Evolutionary conservation across 2,888 invertebrate species (phyloP).

Genomic region (Patella caerulea): DNA sequence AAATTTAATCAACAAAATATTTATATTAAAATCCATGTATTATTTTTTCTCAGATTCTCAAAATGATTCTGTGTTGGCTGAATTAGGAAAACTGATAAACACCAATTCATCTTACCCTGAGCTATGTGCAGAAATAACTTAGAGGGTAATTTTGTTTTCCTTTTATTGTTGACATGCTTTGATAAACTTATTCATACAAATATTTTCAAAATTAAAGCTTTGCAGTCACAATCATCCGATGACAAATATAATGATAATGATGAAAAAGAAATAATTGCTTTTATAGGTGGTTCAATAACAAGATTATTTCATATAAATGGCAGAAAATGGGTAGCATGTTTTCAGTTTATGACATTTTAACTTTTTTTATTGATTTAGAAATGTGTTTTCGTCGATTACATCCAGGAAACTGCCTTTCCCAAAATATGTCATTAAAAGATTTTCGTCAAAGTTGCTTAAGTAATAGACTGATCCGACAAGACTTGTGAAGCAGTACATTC

Average conservation of each 20-base stretch:
- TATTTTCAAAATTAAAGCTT: neutral
- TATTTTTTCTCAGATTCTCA: no score
- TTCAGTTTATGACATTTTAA: no score
- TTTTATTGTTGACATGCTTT: neutral
- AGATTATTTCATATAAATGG: neutral
- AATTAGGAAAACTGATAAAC: neutral
- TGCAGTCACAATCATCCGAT: neutral
- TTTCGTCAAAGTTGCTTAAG: neutral
- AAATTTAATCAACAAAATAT: no score
- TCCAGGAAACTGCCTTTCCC: neutral
- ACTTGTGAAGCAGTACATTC: neutral
- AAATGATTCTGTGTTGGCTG: no score
- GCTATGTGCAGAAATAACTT: neutral
- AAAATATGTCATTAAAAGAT: neutral
- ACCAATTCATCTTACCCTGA: neutral
- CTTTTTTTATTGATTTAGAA: neutral
- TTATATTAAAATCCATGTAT: no score
- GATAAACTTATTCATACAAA: neutral
- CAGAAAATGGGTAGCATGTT: neutral
- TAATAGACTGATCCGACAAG: neutral
- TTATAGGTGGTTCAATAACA: neutral
- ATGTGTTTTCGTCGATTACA: neutral
- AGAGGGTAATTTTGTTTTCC: neutral
- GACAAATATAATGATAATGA: neutral
- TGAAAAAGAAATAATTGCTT: neutral